A percentile compares a stretch with the other conserved stretches of the same genome.
Conservation (phyloP, 1,140 invertebrate species). For the Dendrolimus kikuchii region DNA sequence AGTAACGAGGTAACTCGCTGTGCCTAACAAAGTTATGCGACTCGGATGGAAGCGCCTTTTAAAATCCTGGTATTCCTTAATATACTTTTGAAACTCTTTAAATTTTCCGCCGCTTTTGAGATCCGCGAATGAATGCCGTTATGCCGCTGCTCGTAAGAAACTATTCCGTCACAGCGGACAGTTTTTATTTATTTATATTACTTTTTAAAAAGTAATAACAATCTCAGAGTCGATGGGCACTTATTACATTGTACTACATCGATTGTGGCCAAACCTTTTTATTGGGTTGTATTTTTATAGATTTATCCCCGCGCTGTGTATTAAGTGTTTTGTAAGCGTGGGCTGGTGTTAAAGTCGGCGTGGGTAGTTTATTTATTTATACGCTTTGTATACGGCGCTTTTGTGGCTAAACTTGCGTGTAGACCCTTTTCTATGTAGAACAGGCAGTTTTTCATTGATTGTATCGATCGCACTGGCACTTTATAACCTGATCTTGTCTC, state of each 20-base stretch:
- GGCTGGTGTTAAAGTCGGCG: constrained; percentile 37
- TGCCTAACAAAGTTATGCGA: constrained; percentile 57
- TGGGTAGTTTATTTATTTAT: constrained; percentile 52
- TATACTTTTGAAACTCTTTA: constrained; percentile 64
- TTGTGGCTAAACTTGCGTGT: constrained; percentile 19
- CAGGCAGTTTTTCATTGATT: constrained; percentile 39
- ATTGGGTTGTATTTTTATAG: constrained; percentile 49
- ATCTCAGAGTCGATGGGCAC: constrained; percentile 11
- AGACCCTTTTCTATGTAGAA: constrained; percentile 26
- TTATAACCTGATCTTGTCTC: constrained; percentile 13
- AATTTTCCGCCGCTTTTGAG: constrained; percentile 59
- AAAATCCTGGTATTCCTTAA: constrained; percentile 40
- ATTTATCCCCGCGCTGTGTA: constrained; percentile 39
- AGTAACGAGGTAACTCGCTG: constrained; percentile 60
- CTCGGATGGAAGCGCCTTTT: constrained; percentile 36
- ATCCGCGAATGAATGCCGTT: constrained; percentile 36
- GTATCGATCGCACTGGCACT: constrained; percentile 20
- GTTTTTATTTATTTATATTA: constrained; percentile 7
- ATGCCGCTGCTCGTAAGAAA: background rate
- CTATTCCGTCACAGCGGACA: constrained; percentile 1
- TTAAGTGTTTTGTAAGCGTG: constrained; percentile 46
- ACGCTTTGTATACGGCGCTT: constrained; percentile 17
- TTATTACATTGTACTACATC: background rate
- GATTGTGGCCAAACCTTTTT: constrained; percentile 27
- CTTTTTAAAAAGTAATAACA: constrained; percentile 9